Evolutionary conservation across 1,140 invertebrate genomes (phyloP), one percentile per base, ranked within the genome.

Genomic region (Brachystomella parvula): DNA sequence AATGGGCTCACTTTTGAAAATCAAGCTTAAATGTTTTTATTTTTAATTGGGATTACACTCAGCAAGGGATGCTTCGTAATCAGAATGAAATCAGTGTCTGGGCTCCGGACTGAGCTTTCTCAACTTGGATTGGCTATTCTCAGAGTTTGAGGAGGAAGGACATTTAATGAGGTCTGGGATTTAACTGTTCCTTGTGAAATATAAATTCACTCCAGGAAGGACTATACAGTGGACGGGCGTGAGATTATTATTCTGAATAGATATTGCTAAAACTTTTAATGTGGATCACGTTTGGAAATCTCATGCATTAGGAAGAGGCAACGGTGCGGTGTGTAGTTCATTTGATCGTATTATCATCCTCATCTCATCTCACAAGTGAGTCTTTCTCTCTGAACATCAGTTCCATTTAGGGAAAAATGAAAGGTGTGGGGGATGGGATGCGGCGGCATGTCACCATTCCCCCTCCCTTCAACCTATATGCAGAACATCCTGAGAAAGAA

Each of bases 211-310:
- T 53, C 12, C 9, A 26, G 12, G 49, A 53, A 26, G 49, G 49
- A 3, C 49, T 44, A 12, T 44, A n/a, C 9, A 44, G 39, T 12
- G 12, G 49, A 53, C 24, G 49, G 49, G 12, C 9, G 49, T n/a
- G 21, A 53, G 24, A 53, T 53, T 26, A 53, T 53, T 53, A 53
- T 53, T 53, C 49, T 53, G 49, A 53, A 6, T 26, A 17, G 49
- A 64, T 59, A 57, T 53, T 65, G 56, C 49, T 53, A 53, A 53
- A 53, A 66, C 53, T 58, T 66, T 60, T 61, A 31, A 70, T 70
- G 68, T 70, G 53, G 65, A 70, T 66, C 68, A 70, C 68, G 68
- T 70, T 66, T 70, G 53, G 59, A 70, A 70, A 70, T 70, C 68
- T 66, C 68, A 66, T 70, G 68, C 67, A 69, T 69, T 69, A 69